These are phyloP conservation scores for Eciton burchellii DNA, from an alignment of 1,140 invertebrate genomes.

Conservation along the genomic window DNA sequence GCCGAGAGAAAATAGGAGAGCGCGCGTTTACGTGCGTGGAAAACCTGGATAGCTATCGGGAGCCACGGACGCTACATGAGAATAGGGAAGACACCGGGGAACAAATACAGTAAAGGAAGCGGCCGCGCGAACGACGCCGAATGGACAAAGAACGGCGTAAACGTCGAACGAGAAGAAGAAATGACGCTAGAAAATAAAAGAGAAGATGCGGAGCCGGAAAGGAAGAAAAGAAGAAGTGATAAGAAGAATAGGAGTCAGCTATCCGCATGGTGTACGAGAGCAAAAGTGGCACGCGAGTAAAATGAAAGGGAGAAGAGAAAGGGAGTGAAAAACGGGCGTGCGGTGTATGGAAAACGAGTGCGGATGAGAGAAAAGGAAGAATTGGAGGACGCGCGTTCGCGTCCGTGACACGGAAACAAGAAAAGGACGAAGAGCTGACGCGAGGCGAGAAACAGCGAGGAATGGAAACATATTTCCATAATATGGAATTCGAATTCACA, in stretches of 20 bases:
- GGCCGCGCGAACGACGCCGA: slow-evolving; percentile 39
- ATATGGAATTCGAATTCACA: too few species aligned
- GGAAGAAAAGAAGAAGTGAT: slow-evolving; percentile 17
- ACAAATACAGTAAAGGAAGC: slow-evolving; percentile 59
- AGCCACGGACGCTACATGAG: slow-evolving; percentile 1
- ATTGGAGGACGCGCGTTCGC: slow-evolving; percentile 2
- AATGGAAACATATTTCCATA: too few species aligned
- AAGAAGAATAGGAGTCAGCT: slow-evolving; percentile 10
- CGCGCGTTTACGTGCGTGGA: slow-evolving; percentile 48
- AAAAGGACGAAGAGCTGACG: neutral
- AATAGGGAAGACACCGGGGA: slow-evolving; percentile 40
- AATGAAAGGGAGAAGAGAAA: slow-evolving; percentile 33
- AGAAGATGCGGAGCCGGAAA: neutral
- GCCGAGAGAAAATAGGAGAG: slow-evolving; percentile 55
- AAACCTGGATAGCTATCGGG: slow-evolving; percentile 45
- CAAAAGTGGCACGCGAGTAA: slow-evolving; percentile 57
- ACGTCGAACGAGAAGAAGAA: slow-evolving; percentile 36
- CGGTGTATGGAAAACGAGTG: slow-evolving; percentile 11
- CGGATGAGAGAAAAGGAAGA: slow-evolving; percentile 32
- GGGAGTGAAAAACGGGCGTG: slow-evolving; percentile 50
- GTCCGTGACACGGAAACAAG: slow-evolving; percentile 16
- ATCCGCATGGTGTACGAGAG: neutral
- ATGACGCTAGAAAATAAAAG: slow-evolving; percentile 45
- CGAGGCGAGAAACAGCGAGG: neutral
- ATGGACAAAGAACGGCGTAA: slow-evolving; percentile 56